phyloP scores from a whole-genome alignment of 2,888 invertebrate species.

The Gastracanthus pulcherrimus region DNA sequence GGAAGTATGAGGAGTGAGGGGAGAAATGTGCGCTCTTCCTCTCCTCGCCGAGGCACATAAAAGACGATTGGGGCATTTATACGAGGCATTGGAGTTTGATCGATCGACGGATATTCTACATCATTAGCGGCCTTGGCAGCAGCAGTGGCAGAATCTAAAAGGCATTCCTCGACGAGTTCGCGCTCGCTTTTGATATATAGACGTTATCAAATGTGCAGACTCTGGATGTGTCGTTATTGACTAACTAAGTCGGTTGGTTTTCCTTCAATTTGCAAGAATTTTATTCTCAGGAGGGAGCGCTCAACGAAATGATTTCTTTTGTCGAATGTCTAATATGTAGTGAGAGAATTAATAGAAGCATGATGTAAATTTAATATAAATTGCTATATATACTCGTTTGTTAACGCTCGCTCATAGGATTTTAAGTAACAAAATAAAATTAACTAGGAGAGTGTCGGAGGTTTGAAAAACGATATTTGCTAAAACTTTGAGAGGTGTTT shows the following conservation, averaged over 20 bases:
- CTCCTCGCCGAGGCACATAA: neutral
- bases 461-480: too few species aligned
- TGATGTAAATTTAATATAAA: too few species aligned
- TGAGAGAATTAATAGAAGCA: too few species aligned
- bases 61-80: slow-evolving; percentile 9
- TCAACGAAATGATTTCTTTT: too few species aligned
- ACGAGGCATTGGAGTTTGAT: slow-evolving; percentile 8
- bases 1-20: neutral
- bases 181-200: neutral
- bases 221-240: neutral
- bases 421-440: too few species aligned
- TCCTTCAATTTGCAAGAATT: neutral
- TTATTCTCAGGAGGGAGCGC: too few species aligned
- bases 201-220: neutral
- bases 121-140: neutral
- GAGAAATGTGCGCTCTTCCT: neutral
- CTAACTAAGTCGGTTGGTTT: neutral
- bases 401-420: too few species aligned
- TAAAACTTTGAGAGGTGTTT: too few species aligned
- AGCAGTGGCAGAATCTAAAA: neutral
- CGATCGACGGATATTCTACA: neutral
- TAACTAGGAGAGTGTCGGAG: too few species aligned
- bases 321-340: too few species aligned
- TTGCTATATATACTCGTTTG: too few species aligned
- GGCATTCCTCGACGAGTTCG: too few species aligned